These are phyloP conservation scores for Lordiphosa andalusiaca DNA, from an alignment of 2,888 invertebrate genomes.

Conservation along the genomic window DNA sequence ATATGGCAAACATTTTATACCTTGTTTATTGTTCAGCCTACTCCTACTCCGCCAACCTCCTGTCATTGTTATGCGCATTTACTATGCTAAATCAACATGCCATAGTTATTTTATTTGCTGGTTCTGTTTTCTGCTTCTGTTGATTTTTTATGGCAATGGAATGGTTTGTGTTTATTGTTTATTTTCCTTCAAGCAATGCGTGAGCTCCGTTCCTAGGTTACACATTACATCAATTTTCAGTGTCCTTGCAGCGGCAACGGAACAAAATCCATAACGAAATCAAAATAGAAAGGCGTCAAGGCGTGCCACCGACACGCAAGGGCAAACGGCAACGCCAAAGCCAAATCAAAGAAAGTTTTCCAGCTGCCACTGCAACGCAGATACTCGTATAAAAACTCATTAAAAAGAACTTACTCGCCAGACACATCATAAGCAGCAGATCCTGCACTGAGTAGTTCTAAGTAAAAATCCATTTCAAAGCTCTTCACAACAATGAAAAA, in stretches of 20 bases:
- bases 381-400: constrained; percentile 56
- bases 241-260: constrained; percentile 50
- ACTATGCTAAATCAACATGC: constrained; percentile 66
- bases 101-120: constrained; percentile 39
- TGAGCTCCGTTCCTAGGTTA: constrained; percentile 34
- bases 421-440: constrained; percentile 7
- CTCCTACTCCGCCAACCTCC: constrained; percentile 18
- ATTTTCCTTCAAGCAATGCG: constrained; percentile 7
- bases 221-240: constrained; percentile 35
- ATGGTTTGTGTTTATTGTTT: constrained; percentile 37
- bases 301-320: constrained; percentile 44
- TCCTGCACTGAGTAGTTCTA: constrained; percentile 1
- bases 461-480: constrained; percentile 48
- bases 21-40: constrained; percentile 63
- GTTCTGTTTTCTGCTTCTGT: constrained; percentile 56
- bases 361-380: constrained; percentile 59
- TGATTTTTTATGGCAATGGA: constrained; percentile 50
- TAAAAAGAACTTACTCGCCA: constrained; percentile 55
- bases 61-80: constrained; percentile 59
- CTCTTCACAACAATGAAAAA: constrained; percentile 53
- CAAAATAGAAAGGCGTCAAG: constrained; percentile 47
- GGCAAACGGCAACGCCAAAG: constrained; percentile 4
- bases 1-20: constrained; percentile 57
- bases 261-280: constrained; percentile 41
- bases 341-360: constrained; percentile 33